Base-by-base conservation (phyloP, 2,888 invertebrate species). In the Limulus polyphemus region DNA sequence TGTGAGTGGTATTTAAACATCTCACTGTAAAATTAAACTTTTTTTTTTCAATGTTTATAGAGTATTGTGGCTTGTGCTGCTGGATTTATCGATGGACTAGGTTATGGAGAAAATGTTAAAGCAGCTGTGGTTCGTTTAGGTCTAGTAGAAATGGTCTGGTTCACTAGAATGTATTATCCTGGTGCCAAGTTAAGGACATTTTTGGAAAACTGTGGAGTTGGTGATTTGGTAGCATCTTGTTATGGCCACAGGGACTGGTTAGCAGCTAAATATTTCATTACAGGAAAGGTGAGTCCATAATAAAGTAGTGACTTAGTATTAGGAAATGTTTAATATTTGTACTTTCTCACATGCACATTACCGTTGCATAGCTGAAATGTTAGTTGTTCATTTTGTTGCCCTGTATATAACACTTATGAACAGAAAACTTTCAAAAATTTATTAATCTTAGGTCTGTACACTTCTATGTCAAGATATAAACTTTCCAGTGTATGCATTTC, bases 111-210 rank as follows among this genome's bases (percentile, higher is more conserved):
- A 79, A 99, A 99, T 78, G 97, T 98, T 17, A 99, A 99, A 77
- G 97, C 98, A 2, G 98, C 98, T 0, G 90, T 98, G 13, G 98
- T 99, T 74, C 84, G 98, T 59, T 81, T 99, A 59, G 98, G 98
- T 47, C 83, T 99, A 13, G 97, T 97, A 94, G 98, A 99, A 79
- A 97, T 97, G 90, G 90, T 97, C 72, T 88, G 91, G 76, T 99
- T 97, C 77, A 89, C 92, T 49, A 89, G 94, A 72, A 84, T 73
- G n/a, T 94, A 92, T 80, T 95, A 91, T 77, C 88, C 91, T 0
- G 90, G 90, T 65, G 87, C 92, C 72, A 87, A 90, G 75, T 80
- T 93, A 55, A 83, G 88, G 60, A 98, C 98, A 1, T 99, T 98
- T 82, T 90, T 99, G 75, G 98, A 99, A 80, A 94, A 94, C 70